Evolutionary conservation across 2,797 vertebrate genomes (phyloP).

Genomic region (Helostoma temminkii): DNA sequence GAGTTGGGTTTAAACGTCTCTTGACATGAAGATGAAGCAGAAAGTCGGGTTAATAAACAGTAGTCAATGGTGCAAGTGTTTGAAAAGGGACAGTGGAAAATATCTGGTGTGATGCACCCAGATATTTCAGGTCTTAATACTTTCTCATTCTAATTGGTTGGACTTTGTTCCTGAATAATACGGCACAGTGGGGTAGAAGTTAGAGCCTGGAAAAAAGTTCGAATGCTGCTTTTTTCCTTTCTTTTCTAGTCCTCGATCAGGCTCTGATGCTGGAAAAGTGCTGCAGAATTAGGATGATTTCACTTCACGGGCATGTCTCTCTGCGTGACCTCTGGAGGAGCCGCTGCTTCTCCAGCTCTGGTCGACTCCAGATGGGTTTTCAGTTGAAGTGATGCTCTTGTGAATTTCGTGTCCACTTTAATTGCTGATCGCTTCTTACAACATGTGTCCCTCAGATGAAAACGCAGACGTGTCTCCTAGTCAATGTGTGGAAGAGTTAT

Average conservation of each 20-base stretch:
- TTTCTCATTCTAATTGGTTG: constrained; percentile 23
- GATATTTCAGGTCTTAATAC: too few relatives aligned
- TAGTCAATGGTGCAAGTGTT: too few relatives aligned
- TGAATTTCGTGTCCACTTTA: neutral
- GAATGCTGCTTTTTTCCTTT: neutral
- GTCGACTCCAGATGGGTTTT: constrained; percentile 8
- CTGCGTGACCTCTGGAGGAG: constrained; percentile 51
- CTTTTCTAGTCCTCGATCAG: constrained; percentile 34
- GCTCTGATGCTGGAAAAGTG: constrained; percentile 45
- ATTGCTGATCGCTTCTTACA: constrained; percentile 6
- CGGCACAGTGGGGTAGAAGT: constrained; percentile 15
- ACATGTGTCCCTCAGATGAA: constrained; percentile 1
- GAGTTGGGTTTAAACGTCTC: constrained; percentile 31
- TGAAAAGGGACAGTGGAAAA: too few relatives aligned
- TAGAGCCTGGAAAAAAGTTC: constrained; percentile 50
- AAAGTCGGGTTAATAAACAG: constrained; percentile 16
- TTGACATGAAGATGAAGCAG: constrained; percentile 18
- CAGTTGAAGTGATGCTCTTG: constrained; percentile 10
- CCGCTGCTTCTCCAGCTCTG: constrained; percentile 33
- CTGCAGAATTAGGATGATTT: constrained; percentile 58
- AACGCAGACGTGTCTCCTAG: constrained; percentile 9
- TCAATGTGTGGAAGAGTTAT: constrained; percentile 7
- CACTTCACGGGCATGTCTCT: constrained; percentile 45
- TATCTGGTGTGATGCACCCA: too few relatives aligned
- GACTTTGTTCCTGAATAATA: constrained; percentile 1